These are phyloP conservation scores for Bombus ignitus DNA, from an alignment of 1,140 invertebrate genomes.

Conservation along the genomic window DNA sequence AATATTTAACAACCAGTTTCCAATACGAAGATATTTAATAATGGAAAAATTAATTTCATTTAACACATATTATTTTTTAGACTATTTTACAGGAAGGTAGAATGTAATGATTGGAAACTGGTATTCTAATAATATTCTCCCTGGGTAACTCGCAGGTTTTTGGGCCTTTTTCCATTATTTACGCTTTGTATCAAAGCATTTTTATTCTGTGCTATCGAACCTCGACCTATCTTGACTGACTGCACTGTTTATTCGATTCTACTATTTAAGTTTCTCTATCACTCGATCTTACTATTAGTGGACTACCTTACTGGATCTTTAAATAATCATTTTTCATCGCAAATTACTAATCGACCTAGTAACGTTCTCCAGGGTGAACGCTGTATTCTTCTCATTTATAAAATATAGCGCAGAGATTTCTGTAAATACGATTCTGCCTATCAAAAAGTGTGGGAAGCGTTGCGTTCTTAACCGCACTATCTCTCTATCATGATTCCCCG, in stretches of 20 bases:
- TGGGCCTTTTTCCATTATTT: conserved; percentile 59
- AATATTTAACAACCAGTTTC: conserved; percentile 8
- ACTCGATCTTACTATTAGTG: conserved; percentile 34
- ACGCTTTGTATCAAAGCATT: conserved; percentile 70
- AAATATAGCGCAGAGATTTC: background rate
- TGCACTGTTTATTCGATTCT: conserved; percentile 55
- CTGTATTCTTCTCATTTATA: background rate
- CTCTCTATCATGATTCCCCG: background rate
- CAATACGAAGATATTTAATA: background rate
- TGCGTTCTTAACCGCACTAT: background rate
- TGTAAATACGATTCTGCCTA: conserved; percentile 48
- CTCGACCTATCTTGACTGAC: conserved; percentile 71
- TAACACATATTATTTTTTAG: background rate
- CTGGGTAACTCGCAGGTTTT: conserved; percentile 61
- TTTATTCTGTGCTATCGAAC: conserved; percentile 78
- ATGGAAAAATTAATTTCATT: background rate
- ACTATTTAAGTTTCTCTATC: conserved; percentile 3
- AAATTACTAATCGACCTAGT: conserved; percentile 44
- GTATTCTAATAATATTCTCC: conserved; percentile 16
- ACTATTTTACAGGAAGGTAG: background rate
- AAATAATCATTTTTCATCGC: conserved; percentile 50
- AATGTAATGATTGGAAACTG: conserved; percentile 28
- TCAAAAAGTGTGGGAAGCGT: background rate
- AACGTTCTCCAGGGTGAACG: background rate
- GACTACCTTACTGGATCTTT: conserved; percentile 18